A percentile compares a stretch with the other conserved stretches of the same genome.
Conservation (phyloP, 35 echinoderm and acorn worm species). For the Stichopus chloronotus region DNA sequence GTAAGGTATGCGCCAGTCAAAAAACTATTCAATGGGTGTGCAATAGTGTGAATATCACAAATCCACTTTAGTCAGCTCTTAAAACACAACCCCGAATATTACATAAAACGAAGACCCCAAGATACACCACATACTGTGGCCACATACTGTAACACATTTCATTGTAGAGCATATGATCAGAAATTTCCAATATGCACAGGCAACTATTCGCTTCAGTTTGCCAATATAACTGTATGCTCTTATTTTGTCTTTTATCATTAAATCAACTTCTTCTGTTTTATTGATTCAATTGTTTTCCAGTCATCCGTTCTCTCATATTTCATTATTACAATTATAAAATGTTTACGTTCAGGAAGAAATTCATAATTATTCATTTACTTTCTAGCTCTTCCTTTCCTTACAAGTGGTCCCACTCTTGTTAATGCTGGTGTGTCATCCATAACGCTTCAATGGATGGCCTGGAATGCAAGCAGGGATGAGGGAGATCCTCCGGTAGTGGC, state of each 20-base stretch:
- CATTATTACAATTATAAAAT: not conserved
- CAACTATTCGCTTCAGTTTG: not conserved
- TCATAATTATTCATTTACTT: not conserved
- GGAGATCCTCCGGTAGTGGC: conserved; percentile 8
- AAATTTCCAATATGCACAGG: not conserved
- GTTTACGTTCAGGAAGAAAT: not conserved
- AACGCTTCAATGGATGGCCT: not conserved
- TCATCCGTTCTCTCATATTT: too few species aligned
- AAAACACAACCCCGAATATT: too few species aligned
- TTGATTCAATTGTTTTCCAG: not conserved
- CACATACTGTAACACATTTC: too few species aligned
- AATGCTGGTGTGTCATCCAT: not conserved
- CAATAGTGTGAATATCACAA: too few species aligned
- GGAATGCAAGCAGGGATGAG: not conserved
- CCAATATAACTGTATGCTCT: not conserved
- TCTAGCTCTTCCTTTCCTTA: not conserved
- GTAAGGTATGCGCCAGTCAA: too few species aligned
- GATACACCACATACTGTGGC: too few species aligned
- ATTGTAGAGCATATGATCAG: too few species aligned
- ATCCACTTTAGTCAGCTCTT: too few species aligned
- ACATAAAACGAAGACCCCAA: too few species aligned
- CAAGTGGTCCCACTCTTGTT: not conserved
- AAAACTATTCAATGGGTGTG: too few species aligned
- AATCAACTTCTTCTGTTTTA: not conserved
- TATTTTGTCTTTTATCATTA: not conserved